Evolutionary conservation across 2,888 invertebrate genomes (phyloP).

Genomic region (Imbricaverruca yamaguchii): DNA sequence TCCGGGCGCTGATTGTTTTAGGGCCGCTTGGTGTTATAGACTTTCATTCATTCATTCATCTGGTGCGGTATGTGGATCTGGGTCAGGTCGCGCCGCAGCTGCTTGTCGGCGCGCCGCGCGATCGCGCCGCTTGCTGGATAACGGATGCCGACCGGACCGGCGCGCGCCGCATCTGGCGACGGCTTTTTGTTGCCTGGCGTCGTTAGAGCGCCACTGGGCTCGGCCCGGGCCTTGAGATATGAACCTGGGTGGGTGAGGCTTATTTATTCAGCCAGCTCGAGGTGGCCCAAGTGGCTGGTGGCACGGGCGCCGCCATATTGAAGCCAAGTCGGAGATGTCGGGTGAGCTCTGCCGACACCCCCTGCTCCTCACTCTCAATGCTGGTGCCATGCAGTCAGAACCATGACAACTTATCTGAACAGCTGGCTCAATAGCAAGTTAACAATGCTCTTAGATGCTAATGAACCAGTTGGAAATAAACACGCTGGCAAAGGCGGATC

Average conservation of each 20-base stretch:
- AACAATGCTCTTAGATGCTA: too few species aligned
- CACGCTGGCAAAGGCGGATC: too few species aligned
- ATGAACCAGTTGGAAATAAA: too few species aligned
- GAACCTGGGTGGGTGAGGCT: not conserved
- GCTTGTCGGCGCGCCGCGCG: not conserved
- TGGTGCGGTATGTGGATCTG: not conserved
- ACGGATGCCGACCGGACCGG: not conserved
- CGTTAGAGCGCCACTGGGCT: not conserved
- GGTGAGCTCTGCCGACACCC: not conserved
- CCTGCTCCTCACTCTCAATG: not conserved
- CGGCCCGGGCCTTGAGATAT: not conserved
- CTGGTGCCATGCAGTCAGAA: not conserved
- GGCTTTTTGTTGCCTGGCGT: not conserved
- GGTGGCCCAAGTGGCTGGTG: not conserved
- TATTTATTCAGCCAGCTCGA: not conserved
- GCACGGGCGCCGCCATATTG: not conserved
- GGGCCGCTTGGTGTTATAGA: not conserved
- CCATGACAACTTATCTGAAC: too few species aligned
- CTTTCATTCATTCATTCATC: not conserved
- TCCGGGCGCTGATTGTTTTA: not conserved
- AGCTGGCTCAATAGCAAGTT: too few species aligned
- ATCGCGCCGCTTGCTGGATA: not conserved
- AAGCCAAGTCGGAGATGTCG: not conserved
- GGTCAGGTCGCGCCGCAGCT: not conserved
- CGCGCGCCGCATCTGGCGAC: slow-evolving; percentile 11